Base-by-base conservation (phyloP, 2,888 invertebrate genomes). In the Beris morrisii region DNA sequence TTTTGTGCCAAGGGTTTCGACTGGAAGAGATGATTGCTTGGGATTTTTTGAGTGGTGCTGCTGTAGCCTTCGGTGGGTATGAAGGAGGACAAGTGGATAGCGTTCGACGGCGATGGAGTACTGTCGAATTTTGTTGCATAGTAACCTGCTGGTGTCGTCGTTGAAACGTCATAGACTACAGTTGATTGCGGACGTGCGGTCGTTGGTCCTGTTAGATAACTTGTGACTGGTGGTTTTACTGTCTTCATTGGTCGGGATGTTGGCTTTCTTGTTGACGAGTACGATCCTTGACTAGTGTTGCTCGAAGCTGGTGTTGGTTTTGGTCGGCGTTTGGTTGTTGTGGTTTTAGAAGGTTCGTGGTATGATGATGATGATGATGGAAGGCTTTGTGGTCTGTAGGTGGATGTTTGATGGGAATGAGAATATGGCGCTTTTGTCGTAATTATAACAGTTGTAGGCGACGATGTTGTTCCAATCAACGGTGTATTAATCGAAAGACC, bases 61-160 rank as follows among this genome's bases (percentile, higher is more conserved):
- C 76, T 61, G 81, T 83, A 68, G 85, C 79, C 72, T 82, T 82
- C 67, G 83, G 84, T 12, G 85, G 86, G 7, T 86, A 85, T 61
- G 83, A 84, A 31, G 86, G 84, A 70, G 86, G 84, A 70, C 76
- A 83, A 81, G 61, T 83, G 83, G 0, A 83, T 82, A 12, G 83
- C 83, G 11, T 30, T 30, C 15, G 52, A 50, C 13, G 84, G 83
- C 15, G 84, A 83, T 28, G 84, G 83, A 0, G 81, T 82, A 69
- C 83, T 83, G 2, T 48, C 55, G 22, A 13, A 65, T 22, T 55
- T 56, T 5, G 55, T 56, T 1, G 55, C 32, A 15, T 65, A 55
- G 15, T 38, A 5, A n/a, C 22, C 31, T 12, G 84, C 67, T 70
- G 82, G 68, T 75, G 79, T 69, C 72, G 73, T 64, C 74, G 75